Percentiles rank a stretch among this genome's conserved stretches.
phyloP scores from a whole-genome alignment of 2,797 vertebrate species.

The Gobionotothen gibberifrons region DNA sequence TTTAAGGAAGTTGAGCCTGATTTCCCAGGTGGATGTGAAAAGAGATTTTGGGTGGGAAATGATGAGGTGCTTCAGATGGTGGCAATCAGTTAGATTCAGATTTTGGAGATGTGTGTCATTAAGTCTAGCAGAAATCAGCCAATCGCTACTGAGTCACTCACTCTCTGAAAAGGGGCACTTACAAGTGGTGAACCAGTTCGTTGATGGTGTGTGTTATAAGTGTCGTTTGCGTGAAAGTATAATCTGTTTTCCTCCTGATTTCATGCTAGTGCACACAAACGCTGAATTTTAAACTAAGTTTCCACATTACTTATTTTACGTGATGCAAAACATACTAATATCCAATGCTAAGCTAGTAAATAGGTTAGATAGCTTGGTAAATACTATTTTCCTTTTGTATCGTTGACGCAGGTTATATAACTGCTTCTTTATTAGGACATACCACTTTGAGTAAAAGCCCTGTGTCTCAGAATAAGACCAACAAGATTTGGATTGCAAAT shows the following conservation, averaged over 20 bases:
- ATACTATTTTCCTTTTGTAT: neutral
- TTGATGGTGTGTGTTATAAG: neutral
- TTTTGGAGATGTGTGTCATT: constrained; percentile 23
- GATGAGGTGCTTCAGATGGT: constrained; percentile 21
- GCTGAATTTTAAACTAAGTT: constrained; percentile 14
- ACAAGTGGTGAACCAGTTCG: neutral
- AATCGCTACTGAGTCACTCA: neutral
- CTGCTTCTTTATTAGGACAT: neutral
- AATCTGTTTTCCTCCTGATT: constrained; percentile 30
- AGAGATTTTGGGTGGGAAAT: constrained; percentile 12
- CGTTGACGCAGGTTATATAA: neutral
- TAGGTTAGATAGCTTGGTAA: constrained; percentile 5
- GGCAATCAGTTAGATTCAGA: constrained; percentile 26
- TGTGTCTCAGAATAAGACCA: neutral
- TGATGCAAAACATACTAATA: constrained; percentile 30
- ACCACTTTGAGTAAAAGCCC: neutral
- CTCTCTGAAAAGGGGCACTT: neutral
- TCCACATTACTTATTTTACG: constrained; percentile 33
- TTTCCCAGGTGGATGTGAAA: constrained; percentile 7
- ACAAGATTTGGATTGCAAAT: neutral
- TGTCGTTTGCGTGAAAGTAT: neutral
- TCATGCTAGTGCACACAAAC: constrained; percentile 2
- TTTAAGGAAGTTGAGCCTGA: neutral
- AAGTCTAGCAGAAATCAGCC: constrained; percentile 14
- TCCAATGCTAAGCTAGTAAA: constrained; percentile 13